A percentile compares a stretch with the other conserved stretches of the same genome.
phyloP scores from a whole-genome alignment of 1,140 invertebrate genomes.

The Drosophila insularis region DNA sequence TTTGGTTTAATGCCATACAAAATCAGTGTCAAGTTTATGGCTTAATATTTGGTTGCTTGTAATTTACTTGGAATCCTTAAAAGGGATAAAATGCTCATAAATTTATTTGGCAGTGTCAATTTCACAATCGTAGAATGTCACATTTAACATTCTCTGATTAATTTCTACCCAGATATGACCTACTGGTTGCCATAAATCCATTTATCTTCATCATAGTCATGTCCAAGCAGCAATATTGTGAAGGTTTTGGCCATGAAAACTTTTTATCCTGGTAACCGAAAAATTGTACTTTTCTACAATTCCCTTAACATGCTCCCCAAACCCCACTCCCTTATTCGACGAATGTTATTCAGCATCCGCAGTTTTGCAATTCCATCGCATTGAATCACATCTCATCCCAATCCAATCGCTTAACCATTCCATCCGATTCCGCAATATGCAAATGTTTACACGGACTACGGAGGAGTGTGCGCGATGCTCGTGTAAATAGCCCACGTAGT shows the following conservation, averaged over 20 bases:
- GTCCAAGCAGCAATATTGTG: slow-evolving; percentile 41
- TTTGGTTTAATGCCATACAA: background rate
- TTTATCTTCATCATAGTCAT: slow-evolving; percentile 74
- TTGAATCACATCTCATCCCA: background rate
- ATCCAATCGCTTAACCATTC: background rate
- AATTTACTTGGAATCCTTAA: slow-evolving; percentile 8
- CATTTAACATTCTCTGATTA: slow-evolving; percentile 73
- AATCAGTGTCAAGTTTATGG: slow-evolving; percentile 9
- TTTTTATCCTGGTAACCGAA: too few species aligned
- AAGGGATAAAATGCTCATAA: slow-evolving; percentile 55
- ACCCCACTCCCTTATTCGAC: background rate
- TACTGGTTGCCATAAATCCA: slow-evolving; percentile 66
- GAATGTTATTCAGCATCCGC: background rate
- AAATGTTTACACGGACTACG: slow-evolving; percentile 53
- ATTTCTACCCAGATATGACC: slow-evolving; percentile 66
- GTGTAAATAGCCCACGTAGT: slow-evolving; percentile 62
- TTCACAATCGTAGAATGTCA: slow-evolving; percentile 70
- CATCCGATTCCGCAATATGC: slow-evolving; percentile 37
- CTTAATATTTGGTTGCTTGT: slow-evolving; percentile 10
- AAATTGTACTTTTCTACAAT: too few species aligned
- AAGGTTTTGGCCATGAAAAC: background rate
- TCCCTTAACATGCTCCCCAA: background rate
- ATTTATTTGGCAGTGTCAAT: slow-evolving; percentile 73
- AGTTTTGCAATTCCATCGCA: background rate
- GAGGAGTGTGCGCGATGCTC: slow-evolving; percentile 66